Conservation (phyloP, 2,888 invertebrate species). For the Parochlus steinenii region DNA sequence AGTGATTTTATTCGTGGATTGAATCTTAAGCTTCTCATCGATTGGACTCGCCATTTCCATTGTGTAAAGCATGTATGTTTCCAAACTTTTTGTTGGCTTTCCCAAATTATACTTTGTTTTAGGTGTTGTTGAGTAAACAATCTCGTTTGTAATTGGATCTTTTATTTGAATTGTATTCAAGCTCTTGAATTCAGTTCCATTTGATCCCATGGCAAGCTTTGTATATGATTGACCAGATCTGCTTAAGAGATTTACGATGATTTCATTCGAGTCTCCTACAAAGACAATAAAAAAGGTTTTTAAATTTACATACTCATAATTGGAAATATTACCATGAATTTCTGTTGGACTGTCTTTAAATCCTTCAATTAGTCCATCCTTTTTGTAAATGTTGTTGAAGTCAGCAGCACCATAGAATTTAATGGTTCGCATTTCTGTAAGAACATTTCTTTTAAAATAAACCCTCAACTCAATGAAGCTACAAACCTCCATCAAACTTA, state of each 20-base stretch:
- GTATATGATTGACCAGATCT: slow-evolving; percentile 25
- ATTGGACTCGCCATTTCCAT: slow-evolving; percentile 54
- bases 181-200: slow-evolving; percentile 50
- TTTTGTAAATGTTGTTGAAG: slow-evolving; percentile 59
- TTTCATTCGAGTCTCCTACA: slow-evolving; percentile 23
- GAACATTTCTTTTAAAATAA: too few relatives aligned
- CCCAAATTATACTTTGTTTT: slow-evolving; percentile 55
- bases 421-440: too few relatives aligned
- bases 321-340: slow-evolving; percentile 25
- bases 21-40: slow-evolving; percentile 44
- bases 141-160: slow-evolving; percentile 42
- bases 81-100: slow-evolving; percentile 43
- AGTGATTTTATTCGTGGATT: slow-evolving; percentile 48
- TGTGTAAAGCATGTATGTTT: slow-evolving; percentile 16
- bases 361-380: slow-evolving; percentile 47
- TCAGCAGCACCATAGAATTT: slow-evolving; percentile 64
- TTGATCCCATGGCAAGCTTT: slow-evolving; percentile 40
- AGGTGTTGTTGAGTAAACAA: slow-evolving; percentile 65
- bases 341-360: slow-evolving; percentile 37
- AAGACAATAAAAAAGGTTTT: neutral
- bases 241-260: slow-evolving; percentile 23
- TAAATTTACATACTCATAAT: slow-evolving; percentile 18
- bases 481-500: slow-evolving; percentile 56
- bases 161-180: slow-evolving; percentile 51
- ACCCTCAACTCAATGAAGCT: too few relatives aligned